Conservation (phyloP, 2,888 invertebrate species). For the Notodonta dromedarius region DNA sequence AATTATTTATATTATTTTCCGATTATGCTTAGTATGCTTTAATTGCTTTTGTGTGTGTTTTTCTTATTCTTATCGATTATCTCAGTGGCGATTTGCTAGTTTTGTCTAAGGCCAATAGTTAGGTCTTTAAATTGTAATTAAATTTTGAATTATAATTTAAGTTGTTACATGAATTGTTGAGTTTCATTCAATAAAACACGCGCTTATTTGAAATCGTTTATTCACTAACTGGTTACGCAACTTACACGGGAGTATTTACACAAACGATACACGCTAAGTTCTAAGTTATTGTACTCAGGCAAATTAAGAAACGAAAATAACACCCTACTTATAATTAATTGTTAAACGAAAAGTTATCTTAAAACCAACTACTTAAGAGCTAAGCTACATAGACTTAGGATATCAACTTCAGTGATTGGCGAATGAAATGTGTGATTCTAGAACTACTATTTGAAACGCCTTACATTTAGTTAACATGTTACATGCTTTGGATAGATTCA, state of each 20-base stretch:
- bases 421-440: not conserved
- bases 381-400: conserved; percentile 39
- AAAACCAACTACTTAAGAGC: conserved; percentile 37
- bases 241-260: conserved; percentile 72
- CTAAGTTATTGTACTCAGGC: conserved; percentile 71
- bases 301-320: conserved; percentile 58
- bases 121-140: too few species aligned
- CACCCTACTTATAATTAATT: conserved; percentile 45
- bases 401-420: conserved; percentile 8
- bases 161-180: too few species aligned
- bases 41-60: too few species aligned
- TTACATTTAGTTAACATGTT: not conserved
- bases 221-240: conserved; percentile 69
- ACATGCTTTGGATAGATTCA: not conserved
- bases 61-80: too few species aligned
- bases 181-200: not conserved
- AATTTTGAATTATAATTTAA: too few species aligned
- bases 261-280: conserved; percentile 54
- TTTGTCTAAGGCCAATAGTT: too few species aligned
- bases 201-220: conserved; percentile 48
- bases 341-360: conserved; percentile 54
- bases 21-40: too few species aligned
- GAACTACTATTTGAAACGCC: not conserved
- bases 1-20: too few species aligned
- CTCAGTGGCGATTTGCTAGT: too few species aligned